A percentile compares a stretch with the other conserved stretches of the same genome.
Conservation (phyloP, 2,113 vertebrate species). For the Lagenorhynchus albirostris region DNA sequence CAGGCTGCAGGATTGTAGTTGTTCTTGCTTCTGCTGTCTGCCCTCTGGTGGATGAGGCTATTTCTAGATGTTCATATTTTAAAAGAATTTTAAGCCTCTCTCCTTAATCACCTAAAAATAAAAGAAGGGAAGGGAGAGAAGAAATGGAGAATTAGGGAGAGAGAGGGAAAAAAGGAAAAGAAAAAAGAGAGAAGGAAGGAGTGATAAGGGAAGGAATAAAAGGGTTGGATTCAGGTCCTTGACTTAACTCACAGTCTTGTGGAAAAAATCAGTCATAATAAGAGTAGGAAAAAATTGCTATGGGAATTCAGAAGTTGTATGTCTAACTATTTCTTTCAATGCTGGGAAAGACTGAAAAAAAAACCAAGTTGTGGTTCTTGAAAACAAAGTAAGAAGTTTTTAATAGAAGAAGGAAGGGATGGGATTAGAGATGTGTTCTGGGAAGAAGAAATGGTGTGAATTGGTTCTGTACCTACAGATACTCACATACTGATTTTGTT, state of each 20-base stretch:
- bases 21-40: too few relatives aligned
- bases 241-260: not conserved
- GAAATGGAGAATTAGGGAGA: not conserved
- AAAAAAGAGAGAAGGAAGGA: too few relatives aligned
- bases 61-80: not conserved
- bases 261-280: not conserved
- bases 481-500: not conserved
- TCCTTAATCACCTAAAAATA: not conserved
- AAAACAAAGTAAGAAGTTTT: slow-evolving; percentile 14
- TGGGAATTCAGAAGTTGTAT: not conserved
- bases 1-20: too few relatives aligned
- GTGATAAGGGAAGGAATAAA: not conserved
- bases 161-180: not conserved
- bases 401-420: not conserved
- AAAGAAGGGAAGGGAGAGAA: not conserved
- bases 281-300: not conserved
- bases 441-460: not conserved
- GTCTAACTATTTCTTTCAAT: not conserved
- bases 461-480: not conserved
- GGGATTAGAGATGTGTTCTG: not conserved
- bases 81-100: slow-evolving; percentile 1
- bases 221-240: not conserved
- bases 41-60: too few relatives aligned
- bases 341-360: not conserved
- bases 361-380: not conserved